A percentile compares a stretch with the other conserved stretches of the same genome.
These are phyloP conservation scores for Leptoclinus maculatus DNA, from an alignment of 2,797 vertebrate species.

Conservation along the genomic window DNA sequence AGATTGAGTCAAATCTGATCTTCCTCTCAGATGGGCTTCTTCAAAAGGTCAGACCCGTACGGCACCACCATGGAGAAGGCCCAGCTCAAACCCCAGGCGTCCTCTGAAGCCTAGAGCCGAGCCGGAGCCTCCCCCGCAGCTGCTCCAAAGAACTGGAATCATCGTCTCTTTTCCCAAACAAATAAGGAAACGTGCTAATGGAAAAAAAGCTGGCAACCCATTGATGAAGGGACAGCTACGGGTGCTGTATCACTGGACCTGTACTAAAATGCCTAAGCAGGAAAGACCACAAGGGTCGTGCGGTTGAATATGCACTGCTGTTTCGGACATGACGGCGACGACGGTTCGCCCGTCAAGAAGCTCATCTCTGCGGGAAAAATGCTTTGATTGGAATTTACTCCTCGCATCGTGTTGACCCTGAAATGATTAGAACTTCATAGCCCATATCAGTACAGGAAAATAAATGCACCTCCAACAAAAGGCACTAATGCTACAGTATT, in stretches of 20 bases:
- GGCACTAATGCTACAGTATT: slow-evolving; percentile 47
- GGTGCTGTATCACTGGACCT: slow-evolving; percentile 76
- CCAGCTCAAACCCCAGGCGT: slow-evolving; percentile 92
- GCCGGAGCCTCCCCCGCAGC: slow-evolving; percentile 38
- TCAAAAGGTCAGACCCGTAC: slow-evolving; percentile 91
- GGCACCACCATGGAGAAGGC: slow-evolving; percentile 95
- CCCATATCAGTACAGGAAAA: slow-evolving; percentile 1
- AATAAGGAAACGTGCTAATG: slow-evolving; percentile 25
- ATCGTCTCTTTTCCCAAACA: slow-evolving; percentile 27
- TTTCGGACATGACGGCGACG: slow-evolving; percentile 31
- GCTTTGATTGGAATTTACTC: slow-evolving; percentile 4
- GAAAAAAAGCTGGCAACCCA: slow-evolving; percentile 33
- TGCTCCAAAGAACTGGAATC: slow-evolving; percentile 62
- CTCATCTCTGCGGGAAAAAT: slow-evolving; percentile 6
- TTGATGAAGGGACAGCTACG: slow-evolving; percentile 41
- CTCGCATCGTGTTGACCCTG: background rate
- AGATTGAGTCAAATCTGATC: slow-evolving; percentile 7
- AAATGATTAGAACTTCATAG: slow-evolving; percentile 1
- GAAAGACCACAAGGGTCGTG: slow-evolving; percentile 19
- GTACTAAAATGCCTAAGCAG: slow-evolving; percentile 67
- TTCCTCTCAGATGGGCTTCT: slow-evolving; percentile 89
- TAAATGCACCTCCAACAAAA: slow-evolving; percentile 55
- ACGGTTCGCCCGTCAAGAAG: slow-evolving; percentile 11
- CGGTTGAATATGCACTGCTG: slow-evolving; percentile 44
- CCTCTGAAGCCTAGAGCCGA: slow-evolving; percentile 88